Evolutionary conservation across 1,140 invertebrate species (phyloP).

Genomic region (Drosophila eugracilis): DNA sequence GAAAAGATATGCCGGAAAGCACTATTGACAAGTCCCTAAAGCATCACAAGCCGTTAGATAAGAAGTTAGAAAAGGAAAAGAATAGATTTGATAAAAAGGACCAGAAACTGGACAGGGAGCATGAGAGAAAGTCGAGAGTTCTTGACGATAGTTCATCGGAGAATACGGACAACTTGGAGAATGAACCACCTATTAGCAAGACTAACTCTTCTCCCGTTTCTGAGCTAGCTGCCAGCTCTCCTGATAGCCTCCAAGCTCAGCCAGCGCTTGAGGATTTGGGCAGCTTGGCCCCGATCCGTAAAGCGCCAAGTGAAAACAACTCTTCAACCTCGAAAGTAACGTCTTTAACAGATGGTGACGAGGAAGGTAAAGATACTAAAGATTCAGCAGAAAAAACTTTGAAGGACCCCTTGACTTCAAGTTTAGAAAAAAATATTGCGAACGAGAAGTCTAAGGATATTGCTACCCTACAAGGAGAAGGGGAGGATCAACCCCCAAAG

Average conservation of each 20-base stretch:
- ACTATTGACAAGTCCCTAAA: conserved; percentile 18
- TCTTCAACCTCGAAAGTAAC: neutral
- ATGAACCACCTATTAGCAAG: conserved; percentile 42
- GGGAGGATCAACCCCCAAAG: conserved; percentile 1
- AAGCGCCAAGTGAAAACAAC: neutral
- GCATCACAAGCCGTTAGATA: conserved; percentile 3
- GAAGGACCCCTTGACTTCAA: too few species aligned
- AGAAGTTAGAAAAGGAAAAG: conserved; percentile 1
- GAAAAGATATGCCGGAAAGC: neutral
- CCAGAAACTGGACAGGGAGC: conserved; percentile 8
- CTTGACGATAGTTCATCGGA: neutral
- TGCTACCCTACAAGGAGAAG: too few species aligned
- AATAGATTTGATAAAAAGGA: conserved; percentile 2
- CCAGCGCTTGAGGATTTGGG: neutral
- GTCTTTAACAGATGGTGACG: too few species aligned
- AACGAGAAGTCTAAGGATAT: neutral
- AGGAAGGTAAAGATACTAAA: too few species aligned
- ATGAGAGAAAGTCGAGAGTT: neutral
- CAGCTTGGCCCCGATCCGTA: neutral
- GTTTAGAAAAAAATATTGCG: too few species aligned
- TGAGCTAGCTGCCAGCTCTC: neutral
- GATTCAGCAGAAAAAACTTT: too few species aligned
- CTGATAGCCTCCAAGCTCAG: neutral
- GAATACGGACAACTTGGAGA: conserved; percentile 50
- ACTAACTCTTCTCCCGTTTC: neutral